Evolutionary conservation across 2,888 invertebrate species (phyloP).

Genomic region (Biston betularia): DNA sequence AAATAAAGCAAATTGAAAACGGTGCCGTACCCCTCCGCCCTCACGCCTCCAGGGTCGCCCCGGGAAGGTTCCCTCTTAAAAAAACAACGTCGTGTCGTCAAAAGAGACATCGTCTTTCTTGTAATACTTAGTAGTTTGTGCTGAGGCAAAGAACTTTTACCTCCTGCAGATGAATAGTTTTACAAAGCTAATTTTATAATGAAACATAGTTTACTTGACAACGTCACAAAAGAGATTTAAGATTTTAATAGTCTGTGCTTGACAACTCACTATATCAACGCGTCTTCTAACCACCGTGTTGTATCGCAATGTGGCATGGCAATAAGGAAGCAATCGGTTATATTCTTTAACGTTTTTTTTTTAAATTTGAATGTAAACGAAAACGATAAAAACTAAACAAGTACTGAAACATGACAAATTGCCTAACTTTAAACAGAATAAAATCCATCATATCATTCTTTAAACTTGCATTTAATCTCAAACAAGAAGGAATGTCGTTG

Average conservation of each 20-base stretch:
- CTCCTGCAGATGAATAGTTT: background rate
- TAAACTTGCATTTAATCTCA: slow-evolving; percentile 24
- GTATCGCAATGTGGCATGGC: too few relatives aligned
- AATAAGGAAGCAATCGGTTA: too few relatives aligned
- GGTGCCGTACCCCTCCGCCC: slow-evolving; percentile 62
- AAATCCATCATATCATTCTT: slow-evolving; percentile 17
- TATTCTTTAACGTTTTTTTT: too few relatives aligned
- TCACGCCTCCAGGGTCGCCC: slow-evolving; percentile 44
- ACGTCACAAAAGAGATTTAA: background rate
- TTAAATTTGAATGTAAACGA: too few relatives aligned
- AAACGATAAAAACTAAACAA: slow-evolving; percentile 6
- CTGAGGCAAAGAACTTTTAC: background rate
- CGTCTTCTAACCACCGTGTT: too few relatives aligned
- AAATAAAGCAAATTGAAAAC: slow-evolving; percentile 86
- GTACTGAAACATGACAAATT: slow-evolving; percentile 23
- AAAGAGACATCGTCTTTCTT: slow-evolving; percentile 52
- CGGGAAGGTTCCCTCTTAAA: slow-evolving; percentile 63
- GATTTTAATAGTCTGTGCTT: too few relatives aligned
- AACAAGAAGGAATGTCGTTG: slow-evolving; percentile 20
- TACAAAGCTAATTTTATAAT: too few relatives aligned
- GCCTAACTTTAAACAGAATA: slow-evolving; percentile 26
- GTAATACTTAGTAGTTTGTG: background rate
- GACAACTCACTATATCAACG: too few relatives aligned
- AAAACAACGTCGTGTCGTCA: slow-evolving; percentile 70
- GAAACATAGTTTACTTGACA: too few relatives aligned